Base-by-base conservation (phyloP, 2,113 vertebrate genomes). In the Stictonetta naevosa region DNA sequence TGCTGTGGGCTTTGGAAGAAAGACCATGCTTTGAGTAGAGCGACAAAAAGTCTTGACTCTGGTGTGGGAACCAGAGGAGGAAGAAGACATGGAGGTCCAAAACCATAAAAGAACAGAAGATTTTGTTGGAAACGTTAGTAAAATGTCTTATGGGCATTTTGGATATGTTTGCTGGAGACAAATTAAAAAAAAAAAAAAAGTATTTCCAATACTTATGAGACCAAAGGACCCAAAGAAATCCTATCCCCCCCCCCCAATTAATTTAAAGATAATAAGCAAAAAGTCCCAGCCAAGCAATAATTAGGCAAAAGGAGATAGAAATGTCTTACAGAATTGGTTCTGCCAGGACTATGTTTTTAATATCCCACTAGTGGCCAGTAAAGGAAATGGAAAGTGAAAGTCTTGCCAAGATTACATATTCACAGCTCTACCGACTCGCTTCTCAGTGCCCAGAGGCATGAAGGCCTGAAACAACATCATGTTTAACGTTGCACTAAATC, bases 401-500 rank as follows among this genome's bases (percentile, higher is more conserved):
- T 77, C 95, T 95, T 55, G 96, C 96, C 96, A 97, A 95, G 93
- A 97, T 94, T 95, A 95, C 94, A 97, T 77, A 66, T 97, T 96
- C 95, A 92, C 94, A 88, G 89, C 84, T 95, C 95, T 90, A 87
- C 96, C 97, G 97, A 75, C 94, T 89, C 88, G 90, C n/a, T 95
- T 97, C 95, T 92, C 95, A 81, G 93, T 92, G 97, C 88, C 94
- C 38, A 95, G 81, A 90, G 92, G 71, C 94, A 95, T 71, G 48
- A 92, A 97, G 96, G 91, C 96, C 92, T 95, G 92, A 97, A 97
- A 97, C 93, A 97, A 96, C 96, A 96, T 85, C 2, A 73, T 97
- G 97, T 97, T 97, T 95, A 97, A 93, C 89, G 92, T 97, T 96
- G 95, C 96, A 95, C 96, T 97, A 97, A 97, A 95, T 93, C 93